A percentile compares a stretch with the other conserved stretches of the same genome.
These are phyloP conservation scores for Petrocephalus schoutedeni DNA, from an alignment of 2,797 vertebrate genomes.

Conservation along the genomic window DNA sequence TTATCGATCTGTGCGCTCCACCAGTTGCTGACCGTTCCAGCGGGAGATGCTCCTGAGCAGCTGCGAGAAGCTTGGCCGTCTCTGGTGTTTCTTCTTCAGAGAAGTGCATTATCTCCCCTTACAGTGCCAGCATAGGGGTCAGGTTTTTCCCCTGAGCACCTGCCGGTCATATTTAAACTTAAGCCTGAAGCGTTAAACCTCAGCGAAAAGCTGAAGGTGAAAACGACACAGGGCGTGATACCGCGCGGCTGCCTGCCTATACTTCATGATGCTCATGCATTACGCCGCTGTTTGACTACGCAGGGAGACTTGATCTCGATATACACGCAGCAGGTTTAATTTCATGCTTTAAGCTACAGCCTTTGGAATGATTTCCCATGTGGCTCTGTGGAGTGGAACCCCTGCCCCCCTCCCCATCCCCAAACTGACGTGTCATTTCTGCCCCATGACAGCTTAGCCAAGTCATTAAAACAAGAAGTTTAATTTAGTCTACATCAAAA, in stretches of 20 bases:
- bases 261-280: background rate
- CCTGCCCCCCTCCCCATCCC: background rate
- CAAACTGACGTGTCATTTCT: background rate
- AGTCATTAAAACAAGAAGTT: conserved; percentile 39
- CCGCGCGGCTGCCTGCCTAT: too few species aligned
- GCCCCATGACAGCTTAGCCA: conserved; percentile 42
- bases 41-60: background rate
- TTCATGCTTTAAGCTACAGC: conserved; percentile 16
- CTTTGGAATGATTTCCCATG: conserved; percentile 22
- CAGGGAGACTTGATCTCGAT: background rate
- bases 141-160: background rate
- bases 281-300: background rate
- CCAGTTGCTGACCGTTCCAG: background rate
- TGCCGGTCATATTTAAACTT: background rate
- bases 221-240: background rate
- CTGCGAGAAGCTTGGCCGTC: background rate
- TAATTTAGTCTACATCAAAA: conserved; percentile 34
- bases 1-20: background rate
- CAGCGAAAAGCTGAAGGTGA: background rate
- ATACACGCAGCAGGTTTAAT: conserved; percentile 11
- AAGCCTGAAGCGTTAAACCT: background rate
- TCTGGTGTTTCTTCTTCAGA: background rate
- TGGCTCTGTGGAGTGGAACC: background rate
- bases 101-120: background rate
- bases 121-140: background rate